Percentiles rank a stretch among this genome's conserved stretches.
phyloP scores from a whole-genome alignment of 2,888 invertebrate genomes.

The Trachelus tabidus region DNA sequence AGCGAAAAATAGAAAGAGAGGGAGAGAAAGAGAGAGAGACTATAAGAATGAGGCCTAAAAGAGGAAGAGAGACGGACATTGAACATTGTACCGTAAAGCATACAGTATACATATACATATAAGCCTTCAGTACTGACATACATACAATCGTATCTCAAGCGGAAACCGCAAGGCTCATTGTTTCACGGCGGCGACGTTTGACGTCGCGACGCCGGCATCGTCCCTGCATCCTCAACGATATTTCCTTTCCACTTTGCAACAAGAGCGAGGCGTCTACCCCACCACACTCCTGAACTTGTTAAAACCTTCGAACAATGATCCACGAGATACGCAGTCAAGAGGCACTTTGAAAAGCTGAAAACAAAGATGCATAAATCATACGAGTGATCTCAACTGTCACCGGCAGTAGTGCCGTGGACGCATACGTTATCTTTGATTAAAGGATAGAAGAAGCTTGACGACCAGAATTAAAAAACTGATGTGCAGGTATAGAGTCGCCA shows the following conservation, averaged over 20 bases:
- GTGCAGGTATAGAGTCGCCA: not conserved
- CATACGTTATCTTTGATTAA: not conserved
- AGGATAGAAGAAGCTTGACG: not conserved
- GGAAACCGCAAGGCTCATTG: conserved; percentile 60
- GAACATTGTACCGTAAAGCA: conserved; percentile 21
- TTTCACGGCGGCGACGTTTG: conserved; percentile 53
- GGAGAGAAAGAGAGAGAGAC: conserved; percentile 26
- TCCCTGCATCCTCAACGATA: conserved; percentile 55
- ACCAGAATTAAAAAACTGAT: not conserved
- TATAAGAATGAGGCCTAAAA: conserved; percentile 19
- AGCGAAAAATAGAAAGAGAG: conserved; percentile 11
- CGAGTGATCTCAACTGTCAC: not conserved
- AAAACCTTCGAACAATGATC: not conserved
- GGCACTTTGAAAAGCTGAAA: not conserved
- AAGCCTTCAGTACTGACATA: not conserved
- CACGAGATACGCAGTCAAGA: not conserved
- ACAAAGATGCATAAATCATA: not conserved
- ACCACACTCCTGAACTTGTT: not conserved
- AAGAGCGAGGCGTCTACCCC: not conserved
- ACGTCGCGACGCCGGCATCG: conserved; percentile 55
- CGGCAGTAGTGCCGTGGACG: not conserved
- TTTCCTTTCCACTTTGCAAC: conserved; percentile 47
- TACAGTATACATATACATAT: not conserved
- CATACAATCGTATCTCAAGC: conserved; percentile 60
- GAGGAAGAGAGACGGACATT: conserved; percentile 15